Evolutionary conservation across 2,888 invertebrate genomes (phyloP).

Genomic region (Drosophila subquinaria): DNA sequence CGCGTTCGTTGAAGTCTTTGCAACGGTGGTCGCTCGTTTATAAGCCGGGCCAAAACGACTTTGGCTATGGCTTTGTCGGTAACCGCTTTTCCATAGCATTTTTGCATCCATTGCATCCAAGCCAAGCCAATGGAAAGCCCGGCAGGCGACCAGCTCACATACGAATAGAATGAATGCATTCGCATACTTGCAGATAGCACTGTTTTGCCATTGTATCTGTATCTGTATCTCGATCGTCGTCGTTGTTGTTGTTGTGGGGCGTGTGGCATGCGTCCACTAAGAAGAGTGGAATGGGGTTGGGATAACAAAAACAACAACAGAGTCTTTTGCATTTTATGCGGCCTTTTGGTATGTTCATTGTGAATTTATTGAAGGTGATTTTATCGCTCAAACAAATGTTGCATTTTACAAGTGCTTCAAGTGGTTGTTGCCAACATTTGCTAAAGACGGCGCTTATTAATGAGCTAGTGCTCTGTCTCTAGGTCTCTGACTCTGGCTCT

Average conservation of each 20-base stretch:
- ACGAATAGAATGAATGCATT: slow-evolving; percentile 66
- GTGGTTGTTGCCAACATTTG: slow-evolving; percentile 69
- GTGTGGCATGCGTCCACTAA: slow-evolving; percentile 50
- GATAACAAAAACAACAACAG: background rate
- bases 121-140: slow-evolving; percentile 53
- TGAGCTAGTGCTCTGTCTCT: slow-evolving; percentile 58
- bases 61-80: slow-evolving; percentile 47
- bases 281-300: background rate
- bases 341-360: slow-evolving; percentile 82
- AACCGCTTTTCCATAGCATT: slow-evolving; percentile 31
- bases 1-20: slow-evolving; percentile 77
- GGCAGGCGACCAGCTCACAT: slow-evolving; percentile 39
- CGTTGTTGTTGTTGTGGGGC: slow-evolving; percentile 39
- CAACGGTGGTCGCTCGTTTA: slow-evolving; percentile 75
- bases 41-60: slow-evolving; percentile 45
- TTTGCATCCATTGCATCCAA: slow-evolving; percentile 15
- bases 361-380: slow-evolving; percentile 84
- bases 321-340: slow-evolving; percentile 73
- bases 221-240: slow-evolving; percentile 68
- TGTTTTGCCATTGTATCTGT: slow-evolving; percentile 40
- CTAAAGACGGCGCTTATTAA: slow-evolving; percentile 81
- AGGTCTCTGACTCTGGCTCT: background rate
- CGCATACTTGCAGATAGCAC: slow-evolving; percentile 66
- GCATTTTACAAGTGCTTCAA: slow-evolving; percentile 82
- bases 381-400: slow-evolving; percentile 84